Evolutionary conservation across 2,797 vertebrate species (phyloP).

Genomic region (Brachyrhaphis roseni): DNA sequence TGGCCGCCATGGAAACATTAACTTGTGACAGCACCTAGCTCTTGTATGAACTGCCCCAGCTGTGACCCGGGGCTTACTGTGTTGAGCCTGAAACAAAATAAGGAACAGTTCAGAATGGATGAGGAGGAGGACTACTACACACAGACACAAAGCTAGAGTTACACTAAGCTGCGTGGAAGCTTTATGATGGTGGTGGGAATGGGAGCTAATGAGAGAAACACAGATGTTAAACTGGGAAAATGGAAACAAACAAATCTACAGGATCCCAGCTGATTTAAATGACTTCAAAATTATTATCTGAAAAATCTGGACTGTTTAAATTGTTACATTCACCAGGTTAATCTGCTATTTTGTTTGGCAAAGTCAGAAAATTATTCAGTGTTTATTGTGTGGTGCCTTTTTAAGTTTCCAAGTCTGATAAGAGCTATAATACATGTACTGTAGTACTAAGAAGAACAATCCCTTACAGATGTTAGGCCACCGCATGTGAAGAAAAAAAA

Average conservation of each 20-base stretch:
- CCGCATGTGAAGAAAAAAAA: not conserved
- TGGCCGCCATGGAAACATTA: conserved; percentile 70
- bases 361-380: not conserved
- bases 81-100: conserved; percentile 52
- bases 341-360: conserved; percentile 11
- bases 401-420: not conserved
- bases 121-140: conserved; percentile 60
- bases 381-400: not conserved
- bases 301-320: conserved; percentile 56
- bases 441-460: not conserved
- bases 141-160: conserved; percentile 61
- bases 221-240: conserved; percentile 38
- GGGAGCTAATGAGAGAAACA: conserved; percentile 21
- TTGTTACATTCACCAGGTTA: conserved; percentile 43
- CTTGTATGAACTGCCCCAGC: conserved; percentile 53
- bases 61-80: conserved; percentile 69
- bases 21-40: conserved; percentile 67
- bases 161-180: conserved; percentile 59
- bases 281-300: conserved; percentile 67
- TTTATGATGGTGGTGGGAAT: conserved; percentile 57
- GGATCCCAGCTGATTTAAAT: conserved; percentile 62
- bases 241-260: conserved; percentile 41
- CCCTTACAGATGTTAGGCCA: not conserved
- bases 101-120: conserved; percentile 44
- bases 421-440: not conserved